Conservation (phyloP, 2,797 vertebrate species). For the Tauraco hartlaubi region DNA sequence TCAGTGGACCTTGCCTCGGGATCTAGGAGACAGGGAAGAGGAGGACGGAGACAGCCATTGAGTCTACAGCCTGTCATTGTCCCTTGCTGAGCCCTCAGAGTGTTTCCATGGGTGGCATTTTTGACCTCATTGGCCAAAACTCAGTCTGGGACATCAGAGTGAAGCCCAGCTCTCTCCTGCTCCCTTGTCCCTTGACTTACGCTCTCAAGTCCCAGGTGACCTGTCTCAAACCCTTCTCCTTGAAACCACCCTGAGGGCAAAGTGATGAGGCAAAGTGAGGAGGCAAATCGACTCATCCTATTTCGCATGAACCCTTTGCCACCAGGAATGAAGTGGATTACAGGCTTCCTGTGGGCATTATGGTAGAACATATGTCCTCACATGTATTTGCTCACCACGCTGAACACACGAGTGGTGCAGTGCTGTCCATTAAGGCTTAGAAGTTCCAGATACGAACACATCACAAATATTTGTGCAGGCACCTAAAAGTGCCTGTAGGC, state of each 20-base stretch:
- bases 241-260: neutral
- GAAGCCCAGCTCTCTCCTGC: neutral
- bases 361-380: neutral
- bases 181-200: neutral
- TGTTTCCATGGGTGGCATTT: neutral
- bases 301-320: neutral
- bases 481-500: neutral
- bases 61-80: neutral
- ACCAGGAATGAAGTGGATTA: conserved; percentile 7
- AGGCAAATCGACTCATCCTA: neutral
- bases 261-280: neutral
- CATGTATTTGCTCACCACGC: neutral
- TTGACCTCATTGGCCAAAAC: neutral
- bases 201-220: neutral
- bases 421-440: neutral
- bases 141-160: rapidly evolving
- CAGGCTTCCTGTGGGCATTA: neutral
- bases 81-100: neutral
- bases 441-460: neutral
- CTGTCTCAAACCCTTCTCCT: neutral
- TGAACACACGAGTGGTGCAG: neutral
- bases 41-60: neutral
- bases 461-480: neutral
- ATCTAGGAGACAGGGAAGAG: neutral
- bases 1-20: neutral